Conservation (phyloP, 2,888 invertebrate species). For the Polylopha cassiicola region DNA sequence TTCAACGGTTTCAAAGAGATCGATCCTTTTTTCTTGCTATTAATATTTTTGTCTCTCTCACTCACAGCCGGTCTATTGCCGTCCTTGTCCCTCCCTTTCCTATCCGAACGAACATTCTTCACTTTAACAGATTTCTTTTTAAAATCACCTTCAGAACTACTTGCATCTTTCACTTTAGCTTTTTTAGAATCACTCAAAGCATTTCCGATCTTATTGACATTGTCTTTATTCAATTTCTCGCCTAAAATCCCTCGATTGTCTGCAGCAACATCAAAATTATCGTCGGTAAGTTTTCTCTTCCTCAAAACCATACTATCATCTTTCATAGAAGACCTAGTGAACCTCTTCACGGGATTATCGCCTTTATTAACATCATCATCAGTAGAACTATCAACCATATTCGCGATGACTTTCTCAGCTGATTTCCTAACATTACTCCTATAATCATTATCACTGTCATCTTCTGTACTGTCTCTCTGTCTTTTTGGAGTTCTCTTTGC, state of each 20-base stretch:
- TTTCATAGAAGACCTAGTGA: conserved; percentile 5
- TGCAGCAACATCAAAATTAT: neutral
- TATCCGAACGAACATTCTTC: conserved; percentile 11
- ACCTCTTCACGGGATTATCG: too few species aligned
- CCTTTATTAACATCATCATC: neutral
- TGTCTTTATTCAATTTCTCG: too few species aligned
- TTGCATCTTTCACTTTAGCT: too few species aligned
- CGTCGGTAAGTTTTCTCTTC: too few species aligned
- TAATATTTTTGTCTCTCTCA: neutral
- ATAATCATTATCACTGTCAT: conserved; percentile 6
- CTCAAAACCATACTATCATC: too few species aligned
- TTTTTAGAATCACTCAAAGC: too few species aligned
- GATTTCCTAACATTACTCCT: neutral
- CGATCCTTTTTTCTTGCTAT: neutral
- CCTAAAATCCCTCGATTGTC: neutral
- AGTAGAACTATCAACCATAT: neutral
- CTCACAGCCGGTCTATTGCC: neutral
- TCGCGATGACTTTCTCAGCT: neutral
- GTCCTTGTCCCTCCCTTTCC: neutral
- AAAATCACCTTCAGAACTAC: conserved; percentile 8
- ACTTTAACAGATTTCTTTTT: conserved; percentile 12
- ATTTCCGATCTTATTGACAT: too few species aligned
- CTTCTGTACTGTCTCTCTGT: neutral
- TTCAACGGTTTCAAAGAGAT: too few species aligned
- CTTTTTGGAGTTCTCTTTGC: neutral